A percentile compares a stretch with the other conserved stretches of the same genome.
Conservation (phyloP, 2,113 vertebrate species). For the Petrocephalus microphthalmus region DNA sequence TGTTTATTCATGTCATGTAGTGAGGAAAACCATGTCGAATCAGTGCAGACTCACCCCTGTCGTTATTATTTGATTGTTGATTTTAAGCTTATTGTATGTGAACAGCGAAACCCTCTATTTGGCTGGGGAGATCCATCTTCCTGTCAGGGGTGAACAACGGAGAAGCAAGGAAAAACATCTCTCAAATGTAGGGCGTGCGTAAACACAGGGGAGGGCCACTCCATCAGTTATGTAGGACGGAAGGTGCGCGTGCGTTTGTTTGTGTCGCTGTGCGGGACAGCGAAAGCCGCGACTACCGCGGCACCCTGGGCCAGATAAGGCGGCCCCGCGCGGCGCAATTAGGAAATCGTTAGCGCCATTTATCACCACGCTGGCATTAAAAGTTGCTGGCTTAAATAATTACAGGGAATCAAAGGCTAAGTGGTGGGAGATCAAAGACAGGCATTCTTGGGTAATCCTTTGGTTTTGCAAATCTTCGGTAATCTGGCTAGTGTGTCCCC, state of each 20-base stretch:
- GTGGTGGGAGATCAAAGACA: conserved; percentile 58
- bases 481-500: conserved; percentile 52
- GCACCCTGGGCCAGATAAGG: conserved; percentile 31
- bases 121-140: conserved; percentile 8
- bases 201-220: neutral
- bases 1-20: neutral
- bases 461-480: conserved; percentile 60
- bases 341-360: conserved; percentile 48
- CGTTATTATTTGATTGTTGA: neutral
- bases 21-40: neutral
- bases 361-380: conserved; percentile 47
- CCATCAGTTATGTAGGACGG: neutral
- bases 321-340: conserved; percentile 37
- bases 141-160: neutral
- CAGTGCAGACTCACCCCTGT: neutral
- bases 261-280: neutral
- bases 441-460: conserved; percentile 60
- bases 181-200: neutral
- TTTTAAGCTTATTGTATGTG: neutral
- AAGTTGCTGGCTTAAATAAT: conserved; percentile 50
- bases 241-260: conserved; percentile 7
- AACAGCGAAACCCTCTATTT: neutral
- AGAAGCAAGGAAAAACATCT: neutral
- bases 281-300: neutral
- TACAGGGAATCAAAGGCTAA: conserved; percentile 59